Percentiles rank a stretch among this genome's conserved stretches.
These are phyloP conservation scores for Tenrec ecaudatus DNA, from an alignment of 2,113 vertebrate species.

Conservation along the genomic window DNA sequence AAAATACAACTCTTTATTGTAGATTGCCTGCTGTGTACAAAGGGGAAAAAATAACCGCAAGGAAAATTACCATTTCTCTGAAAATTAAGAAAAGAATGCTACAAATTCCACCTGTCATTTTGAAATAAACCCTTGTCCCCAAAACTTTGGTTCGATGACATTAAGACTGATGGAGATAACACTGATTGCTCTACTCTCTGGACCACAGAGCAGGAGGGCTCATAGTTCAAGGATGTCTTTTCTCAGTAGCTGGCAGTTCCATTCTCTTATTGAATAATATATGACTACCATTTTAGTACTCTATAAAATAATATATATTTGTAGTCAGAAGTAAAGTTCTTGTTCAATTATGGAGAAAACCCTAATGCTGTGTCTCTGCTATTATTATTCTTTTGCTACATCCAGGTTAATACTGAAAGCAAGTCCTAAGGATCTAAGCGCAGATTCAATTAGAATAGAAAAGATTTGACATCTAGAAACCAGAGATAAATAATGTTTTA, in stretches of 20 bases:
- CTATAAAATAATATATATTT: not conserved
- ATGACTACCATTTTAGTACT: not conserved
- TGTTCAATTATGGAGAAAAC: not conserved
- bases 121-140: slow-evolving; percentile 30
- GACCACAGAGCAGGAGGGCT: not conserved
- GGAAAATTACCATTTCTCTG: slow-evolving; percentile 26
- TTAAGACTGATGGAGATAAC: slow-evolving; percentile 9
- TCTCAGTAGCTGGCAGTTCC: not conserved
- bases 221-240: not conserved
- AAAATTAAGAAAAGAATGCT: slow-evolving; percentile 11
- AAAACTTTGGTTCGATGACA: slow-evolving; percentile 14
- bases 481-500: not conserved
- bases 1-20: not conserved
- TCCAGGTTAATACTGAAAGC: not conserved
- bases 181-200: not conserved
- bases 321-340: not conserved
- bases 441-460: not conserved
- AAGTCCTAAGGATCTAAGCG: not conserved
- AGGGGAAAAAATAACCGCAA: not conserved
- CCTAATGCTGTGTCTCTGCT: not conserved
- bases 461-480: not conserved
- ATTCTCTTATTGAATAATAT: not conserved
- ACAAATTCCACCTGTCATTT: slow-evolving; percentile 13
- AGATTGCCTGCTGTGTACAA: not conserved
- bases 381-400: not conserved